Conservation (phyloP, 2,113 vertebrate species). For the Phocoena phocoena region DNA sequence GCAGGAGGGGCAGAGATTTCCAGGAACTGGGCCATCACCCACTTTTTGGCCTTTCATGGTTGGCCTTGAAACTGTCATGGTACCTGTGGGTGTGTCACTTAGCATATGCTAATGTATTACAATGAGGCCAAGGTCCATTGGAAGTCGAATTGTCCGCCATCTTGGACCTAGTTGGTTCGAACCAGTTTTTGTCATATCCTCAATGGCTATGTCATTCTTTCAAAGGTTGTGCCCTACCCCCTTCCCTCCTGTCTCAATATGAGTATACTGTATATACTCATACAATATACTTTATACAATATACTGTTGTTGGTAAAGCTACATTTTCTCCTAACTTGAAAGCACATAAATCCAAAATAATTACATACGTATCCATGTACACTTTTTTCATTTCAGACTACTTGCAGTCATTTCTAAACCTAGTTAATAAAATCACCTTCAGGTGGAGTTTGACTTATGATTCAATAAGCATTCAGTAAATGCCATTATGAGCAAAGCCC, state of each 20-base stretch:
- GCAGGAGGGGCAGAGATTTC: neutral
- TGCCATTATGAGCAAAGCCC: neutral
- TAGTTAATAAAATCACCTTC: conserved; percentile 28
- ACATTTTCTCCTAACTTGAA: neutral
- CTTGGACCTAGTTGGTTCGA: neutral
- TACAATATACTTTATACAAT: too few relatives aligned
- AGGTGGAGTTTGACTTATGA: neutral
- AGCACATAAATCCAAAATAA: neutral
- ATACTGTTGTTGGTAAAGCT: neutral
- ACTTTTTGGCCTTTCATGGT: neutral
- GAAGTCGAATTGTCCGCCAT: neutral
- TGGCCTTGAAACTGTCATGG: neutral
- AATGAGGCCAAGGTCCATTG: neutral
- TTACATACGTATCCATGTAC: neutral
- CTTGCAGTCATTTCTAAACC: neutral
- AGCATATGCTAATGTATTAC: neutral
- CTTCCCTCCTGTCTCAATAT: neutral
- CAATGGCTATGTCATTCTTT: neutral
- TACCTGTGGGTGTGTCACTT: neutral
- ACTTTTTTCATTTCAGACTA: conserved; percentile 11
- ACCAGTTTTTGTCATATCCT: neutral
- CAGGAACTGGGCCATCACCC: neutral
- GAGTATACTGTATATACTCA: neutral
- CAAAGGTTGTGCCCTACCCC: neutral
- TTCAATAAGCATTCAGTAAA: neutral